phyloP scores from a whole-genome alignment of 1,140 invertebrate genomes.

The Spodoptera frugiperda region DNA sequence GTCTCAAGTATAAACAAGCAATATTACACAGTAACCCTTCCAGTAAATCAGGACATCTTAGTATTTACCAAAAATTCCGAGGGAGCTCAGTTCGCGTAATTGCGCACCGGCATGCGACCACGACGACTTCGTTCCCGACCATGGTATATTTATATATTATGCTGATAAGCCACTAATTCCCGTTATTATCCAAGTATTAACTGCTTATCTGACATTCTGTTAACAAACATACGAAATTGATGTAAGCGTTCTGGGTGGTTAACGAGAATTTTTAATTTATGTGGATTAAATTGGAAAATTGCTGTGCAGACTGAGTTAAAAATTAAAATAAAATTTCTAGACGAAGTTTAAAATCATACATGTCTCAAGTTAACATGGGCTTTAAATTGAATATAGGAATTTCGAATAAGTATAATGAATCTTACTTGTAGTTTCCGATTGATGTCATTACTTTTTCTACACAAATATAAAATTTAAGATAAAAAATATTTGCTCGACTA shows the following conservation, averaged over 20 bases:
- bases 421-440: too few relatives aligned
- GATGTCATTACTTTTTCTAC: too few relatives aligned
- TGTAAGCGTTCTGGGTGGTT: neutral
- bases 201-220: neutral
- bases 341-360: too few relatives aligned
- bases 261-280: too few relatives aligned
- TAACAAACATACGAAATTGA: conserved; percentile 15
- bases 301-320: too few relatives aligned
- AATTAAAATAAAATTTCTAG: too few relatives aligned
- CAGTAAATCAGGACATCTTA: neutral
- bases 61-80: conserved; percentile 22
- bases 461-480: too few relatives aligned
- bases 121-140: neutral
- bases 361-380: too few relatives aligned
- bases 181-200: neutral
- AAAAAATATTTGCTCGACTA: too few relatives aligned
- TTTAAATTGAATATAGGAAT: too few relatives aligned
- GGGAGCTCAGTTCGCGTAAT: neutral
- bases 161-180: conserved; percentile 13
- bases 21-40: neutral
- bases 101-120: conserved; percentile 15
- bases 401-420: too few relatives aligned
- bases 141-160: neutral
- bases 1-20: neutral
- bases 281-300: too few relatives aligned